Evolutionary conservation across 2,797 vertebrate genomes (phyloP), one percentile per base, ranked within the genome.

Genomic region (Dallia pectoralis): DNA sequence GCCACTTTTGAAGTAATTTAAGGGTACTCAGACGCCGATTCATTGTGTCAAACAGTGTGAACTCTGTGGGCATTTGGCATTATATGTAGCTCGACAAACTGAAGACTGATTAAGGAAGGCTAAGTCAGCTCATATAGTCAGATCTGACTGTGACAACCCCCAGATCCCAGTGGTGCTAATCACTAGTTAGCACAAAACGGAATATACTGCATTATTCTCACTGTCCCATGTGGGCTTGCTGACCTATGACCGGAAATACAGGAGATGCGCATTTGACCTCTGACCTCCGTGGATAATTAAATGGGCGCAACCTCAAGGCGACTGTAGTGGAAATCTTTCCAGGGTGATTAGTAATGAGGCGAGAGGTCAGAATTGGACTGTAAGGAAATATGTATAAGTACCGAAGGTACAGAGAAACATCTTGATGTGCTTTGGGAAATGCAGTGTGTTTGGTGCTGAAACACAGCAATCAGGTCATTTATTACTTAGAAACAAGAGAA

Each of bases 231-330:
- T 81, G 75, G 70, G 81, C 83, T 82, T 78, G 71, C 81, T 82
- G 86, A 91, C 88, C 90, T 77, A 15, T n/a, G 70, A 85, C 87
- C 87, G 77, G 62, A 75, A 64, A 14, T 80, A 89, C 88, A 89
- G 90, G 87, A 89, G 89, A 89, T 90, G 88, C 90, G 87, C 87
- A 84, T 89, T 85, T 85, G 87, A 90, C 86, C 89, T 88, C 62
- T 91, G 87, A 89, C 88, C 91, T 80, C 75, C 85, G 85, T 87
- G 85, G 87, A 91, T 91, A 90, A 92, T 92, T 91, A 92, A 91
- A 89, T 84, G 84, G 87, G 83, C 80, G 72, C 77, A 82, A 87
- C 89, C 87, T 86, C 75, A 1, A 73, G 84, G 75, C 80, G 79
- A 83, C 78, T 73, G 81, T 81, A 89, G 86, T 82, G 85, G 77